Evolutionary conservation across 1,140 invertebrate genomes (phyloP), one percentile per base, ranked within the genome.

Genomic region (Neomicropteryx cornuta): DNA sequence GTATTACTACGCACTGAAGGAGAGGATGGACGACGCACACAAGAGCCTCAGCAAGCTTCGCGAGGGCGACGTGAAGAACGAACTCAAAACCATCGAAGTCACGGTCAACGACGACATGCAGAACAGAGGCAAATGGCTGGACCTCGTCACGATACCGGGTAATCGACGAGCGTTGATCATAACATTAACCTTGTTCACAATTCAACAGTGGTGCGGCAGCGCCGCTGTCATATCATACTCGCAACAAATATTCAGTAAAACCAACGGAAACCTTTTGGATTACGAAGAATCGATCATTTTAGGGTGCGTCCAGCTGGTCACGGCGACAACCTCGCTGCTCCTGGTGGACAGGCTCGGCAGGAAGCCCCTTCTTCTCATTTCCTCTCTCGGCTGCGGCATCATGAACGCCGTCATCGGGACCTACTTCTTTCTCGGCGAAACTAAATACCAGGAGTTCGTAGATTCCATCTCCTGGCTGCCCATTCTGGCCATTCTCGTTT

Each of bases 151-250:
- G 2, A 71, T 71, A n/a, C 60, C 63, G 0, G 74, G 66, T 4
- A 80, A 83, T 48, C 61, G 74, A 19, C 76, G 74, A 48, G 80
- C 79, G 1, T 54, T 88, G 33, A 69, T 64, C 46, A 68, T 60
- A 24, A 72, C 73, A 20, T 49, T 79, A 13, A 61, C 72, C 8
- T 50, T 87, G 5, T 79, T 81, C 48, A 65, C 77, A 0, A 76
- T 83, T 38, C 83, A 88, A 56, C 81, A 87, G 52, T 60, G 84
- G 14, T 81, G 75, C 40, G 81, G 84, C 1, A 76, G 83, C 17
- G 79, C 80, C 42, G 79, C 78, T 3, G 66, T 88, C 2, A 73
- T 79, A 24, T 79, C 81, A 16, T 86, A 86, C 51, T 71, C 81
- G 14, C 77, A 84, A 39, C 71, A 70, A 4, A 85, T 89, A 40